Base-by-base conservation (phyloP, 2,113 vertebrate genomes). In the Alethe castanea region DNA sequence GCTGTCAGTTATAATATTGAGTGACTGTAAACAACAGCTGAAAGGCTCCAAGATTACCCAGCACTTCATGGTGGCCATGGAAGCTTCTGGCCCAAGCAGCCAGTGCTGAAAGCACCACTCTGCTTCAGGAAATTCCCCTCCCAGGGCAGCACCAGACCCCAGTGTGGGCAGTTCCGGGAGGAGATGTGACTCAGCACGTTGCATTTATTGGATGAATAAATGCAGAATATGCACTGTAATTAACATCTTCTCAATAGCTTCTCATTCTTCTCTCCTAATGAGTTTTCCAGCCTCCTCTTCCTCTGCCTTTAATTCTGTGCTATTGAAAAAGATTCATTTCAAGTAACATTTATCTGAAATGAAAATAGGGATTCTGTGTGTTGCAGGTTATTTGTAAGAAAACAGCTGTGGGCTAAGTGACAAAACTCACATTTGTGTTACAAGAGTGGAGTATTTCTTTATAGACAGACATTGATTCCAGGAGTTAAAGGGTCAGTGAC, bases 131-230 rank as follows among this genome's bases (percentile, higher is more conserved):
- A 7, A 19, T 8, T 18, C 19, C 23, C 9, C 35, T 72, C 23
- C 0, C 9, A 11, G 47, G 40, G 90, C n/a, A 73, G 47, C 42
- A 13, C 13, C 31, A 3, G 11, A 15, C 4, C 50, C 42, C n/a
- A 8, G 2, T 0, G 0, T 6, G 13, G 15, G 38, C 36, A 79
- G 8, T 6, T 57, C n/a, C 13, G 52, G 74, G 14, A 57, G 53
- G 1, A 35, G 59, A 15, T 54, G 42, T 6, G 71, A 54, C 22
- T 73, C 67, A 64, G 45, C n/a, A 69, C 11, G 2, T 11, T 66
- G 26, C 22, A 31, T 57, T 69, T 64, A 11, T 12, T 83, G 70
- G 14, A 12, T 45, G 44, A 45, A 45, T 45, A 45, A 45, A 45
- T 61, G 28, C n/a, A n/a, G 16, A 3, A 4, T 19, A 4, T 9